Percentiles rank a stretch among this genome's conserved stretches.
These are phyloP conservation scores for Corydoras maculifer DNA, from an alignment of 2,113 vertebrate species.

Conservation along the genomic window DNA sequence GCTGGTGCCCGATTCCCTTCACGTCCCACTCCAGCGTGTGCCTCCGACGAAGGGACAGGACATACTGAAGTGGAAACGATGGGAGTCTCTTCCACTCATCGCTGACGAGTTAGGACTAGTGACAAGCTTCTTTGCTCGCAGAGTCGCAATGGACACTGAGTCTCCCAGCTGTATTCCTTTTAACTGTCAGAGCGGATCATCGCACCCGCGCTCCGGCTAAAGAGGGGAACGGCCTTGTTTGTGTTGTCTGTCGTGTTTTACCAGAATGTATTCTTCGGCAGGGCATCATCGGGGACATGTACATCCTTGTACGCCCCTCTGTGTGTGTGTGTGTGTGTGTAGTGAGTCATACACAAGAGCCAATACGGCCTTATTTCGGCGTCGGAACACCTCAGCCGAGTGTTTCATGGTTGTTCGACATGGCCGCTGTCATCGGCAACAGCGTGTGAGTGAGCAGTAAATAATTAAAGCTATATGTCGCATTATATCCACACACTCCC, in stretches of 20 bases:
- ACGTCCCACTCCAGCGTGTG: background rate
- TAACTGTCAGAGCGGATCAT: slow-evolving; percentile 1
- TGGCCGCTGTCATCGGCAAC: background rate
- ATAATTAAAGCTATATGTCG: slow-evolving; percentile 45
- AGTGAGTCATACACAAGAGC: background rate
- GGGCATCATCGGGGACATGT: slow-evolving; percentile 13
- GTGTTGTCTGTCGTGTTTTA: slow-evolving; percentile 16
- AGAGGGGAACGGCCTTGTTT: slow-evolving; percentile 4
- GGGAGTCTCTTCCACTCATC: background rate
- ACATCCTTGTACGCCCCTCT: background rate
- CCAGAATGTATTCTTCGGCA: slow-evolving; percentile 19
- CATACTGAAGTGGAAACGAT: background rate
- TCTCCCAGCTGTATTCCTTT: background rate
- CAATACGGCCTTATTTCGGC: background rate
- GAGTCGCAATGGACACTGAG: background rate
- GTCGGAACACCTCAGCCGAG: background rate
- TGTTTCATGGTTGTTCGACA: background rate
- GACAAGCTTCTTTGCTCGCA: background rate
- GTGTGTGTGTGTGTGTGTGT: background rate
- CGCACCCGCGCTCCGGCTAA: background rate
- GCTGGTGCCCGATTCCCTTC: background rate
- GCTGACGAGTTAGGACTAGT: background rate
- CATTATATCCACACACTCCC: slow-evolving; percentile 32
- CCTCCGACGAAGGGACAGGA: background rate
- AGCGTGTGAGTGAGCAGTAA: slow-evolving; percentile 15